Evolutionary conservation across 1,140 invertebrate species (phyloP).

Genomic region (Dreissena polymorpha): DNA sequence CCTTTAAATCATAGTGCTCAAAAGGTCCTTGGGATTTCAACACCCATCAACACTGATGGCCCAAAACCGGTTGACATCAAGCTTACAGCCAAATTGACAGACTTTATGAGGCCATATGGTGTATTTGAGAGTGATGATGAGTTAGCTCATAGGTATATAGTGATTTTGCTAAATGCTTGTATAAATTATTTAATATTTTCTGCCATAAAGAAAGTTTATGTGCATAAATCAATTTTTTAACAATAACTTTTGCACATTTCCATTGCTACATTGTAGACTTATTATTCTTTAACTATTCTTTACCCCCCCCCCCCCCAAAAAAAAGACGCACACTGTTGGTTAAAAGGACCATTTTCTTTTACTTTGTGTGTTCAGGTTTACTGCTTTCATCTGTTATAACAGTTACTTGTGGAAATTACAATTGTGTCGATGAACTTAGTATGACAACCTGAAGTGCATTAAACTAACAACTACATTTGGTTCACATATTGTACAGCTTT

Average conservation of each 20-base stretch:
- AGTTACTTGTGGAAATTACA: not conserved
- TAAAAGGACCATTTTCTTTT: too few species aligned
- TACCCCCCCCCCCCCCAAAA: too few species aligned
- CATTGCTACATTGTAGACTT: too few species aligned
- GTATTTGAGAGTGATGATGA: slow-evolving; percentile 96
- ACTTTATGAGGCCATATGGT: slow-evolving; percentile 91
- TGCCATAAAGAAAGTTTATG: too few species aligned
- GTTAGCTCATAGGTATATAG: slow-evolving; percentile 88
- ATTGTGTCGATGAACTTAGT: not conserved
- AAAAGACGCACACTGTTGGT: too few species aligned
- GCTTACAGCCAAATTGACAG: slow-evolving; percentile 91
- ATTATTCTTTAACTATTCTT: too few species aligned
- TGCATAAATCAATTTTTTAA: too few species aligned
- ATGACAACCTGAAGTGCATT: not conserved
- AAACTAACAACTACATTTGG: not conserved
- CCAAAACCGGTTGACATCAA: slow-evolving; percentile 92
- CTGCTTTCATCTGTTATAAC: not conserved
- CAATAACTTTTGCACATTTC: too few species aligned
- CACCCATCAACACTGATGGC: slow-evolving; percentile 92
- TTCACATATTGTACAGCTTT: not conserved
- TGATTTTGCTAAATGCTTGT: not conserved
- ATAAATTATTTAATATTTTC: not conserved
- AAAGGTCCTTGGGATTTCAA: slow-evolving; percentile 89
- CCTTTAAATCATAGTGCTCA: slow-evolving; percentile 17
- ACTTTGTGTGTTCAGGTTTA: not conserved